phyloP scores from a whole-genome alignment of 2,113 vertebrate species.

The Neofelis nebulosa region DNA sequence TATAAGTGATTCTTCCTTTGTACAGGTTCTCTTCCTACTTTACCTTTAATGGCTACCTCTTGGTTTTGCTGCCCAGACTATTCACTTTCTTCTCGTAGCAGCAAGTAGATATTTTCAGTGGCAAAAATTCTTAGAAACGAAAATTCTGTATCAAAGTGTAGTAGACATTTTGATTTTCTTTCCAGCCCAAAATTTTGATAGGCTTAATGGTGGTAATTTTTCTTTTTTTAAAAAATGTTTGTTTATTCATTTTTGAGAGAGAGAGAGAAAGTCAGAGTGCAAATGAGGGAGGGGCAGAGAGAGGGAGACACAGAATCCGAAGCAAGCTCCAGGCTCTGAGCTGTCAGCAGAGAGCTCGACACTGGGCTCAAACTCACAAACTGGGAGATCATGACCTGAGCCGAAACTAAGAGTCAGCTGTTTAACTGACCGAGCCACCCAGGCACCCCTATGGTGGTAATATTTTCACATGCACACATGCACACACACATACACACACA shows the following conservation, averaged over 20 bases:
- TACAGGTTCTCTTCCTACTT: neutral
- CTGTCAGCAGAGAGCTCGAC: no score
- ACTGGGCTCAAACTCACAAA: no score
- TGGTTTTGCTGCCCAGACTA: neutral
- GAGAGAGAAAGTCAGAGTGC: no score
- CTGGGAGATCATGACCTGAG: no score
- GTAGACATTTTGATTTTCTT: neutral
- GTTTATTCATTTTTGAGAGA: no score
- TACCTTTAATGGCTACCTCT: neutral
- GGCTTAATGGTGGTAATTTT: neutral
- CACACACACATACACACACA: neutral
- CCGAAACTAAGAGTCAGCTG: no score
- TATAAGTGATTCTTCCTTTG: neutral
- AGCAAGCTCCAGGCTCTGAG: no score
- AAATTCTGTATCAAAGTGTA: neutral
- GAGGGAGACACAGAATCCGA: no score
- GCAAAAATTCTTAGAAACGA: constrained; percentile 40
- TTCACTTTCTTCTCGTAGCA: neutral
- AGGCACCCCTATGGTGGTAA: neutral
- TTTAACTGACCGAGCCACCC: no score
- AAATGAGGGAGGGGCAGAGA: no score
- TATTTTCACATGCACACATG: neutral
- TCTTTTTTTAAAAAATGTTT: neutral
- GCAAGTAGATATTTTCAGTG: neutral
- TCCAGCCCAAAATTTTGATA: neutral